Evolutionary conservation across 1,140 invertebrate species (phyloP), one percentile per base, ranked within the genome.

Genomic region (Drosophila arawakana): DNA sequence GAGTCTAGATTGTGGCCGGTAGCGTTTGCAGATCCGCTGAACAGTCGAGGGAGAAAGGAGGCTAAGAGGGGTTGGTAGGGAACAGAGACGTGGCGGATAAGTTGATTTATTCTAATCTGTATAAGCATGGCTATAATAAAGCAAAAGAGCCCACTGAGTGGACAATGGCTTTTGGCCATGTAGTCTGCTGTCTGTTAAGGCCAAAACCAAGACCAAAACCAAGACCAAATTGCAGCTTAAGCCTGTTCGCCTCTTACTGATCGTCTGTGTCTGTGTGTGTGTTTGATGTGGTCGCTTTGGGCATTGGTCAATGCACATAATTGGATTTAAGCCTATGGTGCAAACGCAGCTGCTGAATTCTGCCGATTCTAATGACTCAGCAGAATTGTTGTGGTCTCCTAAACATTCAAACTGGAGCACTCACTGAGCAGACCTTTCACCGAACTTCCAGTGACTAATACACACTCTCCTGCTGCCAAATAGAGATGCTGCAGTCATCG

Each of bases 71-170:
- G 62, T 54, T 60, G 49, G 66, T 50, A 55, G n/a, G 52, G 11
- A 11, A 41, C 15, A 7, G 58, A 8, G 30, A 8, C 25, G 15
- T 10, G 67, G 60, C 49, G 81, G 67, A 55, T 80, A 80, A 77
- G 73, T 86, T 86, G 83, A 86, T 86, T 86, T 86, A 86, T 86
- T 86, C 83, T 86, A 86, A 86, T 86, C 83, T 86, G 83, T 86
- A 88, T 86, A 86, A 86, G 83, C 80, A 80, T 77, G 80, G 83
- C 83, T 78, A 80, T 88, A 88, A 86, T 86, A 86, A 86, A 86
- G 83, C 83, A 86, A 88, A 86, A 83, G 66, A 75, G 78, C 69
- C 65, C 81, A 80, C 65, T 34, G 82, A 85, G 81, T 86, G 83
- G 83, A 86, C 83, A 86, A 88, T 86, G 80, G 76, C 83, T 76